Percentiles rank a stretch among this genome's conserved stretches.
Evolutionary conservation across 2,797 vertebrate genomes (phyloP).

Genomic region (Notolabrus celidotus): DNA sequence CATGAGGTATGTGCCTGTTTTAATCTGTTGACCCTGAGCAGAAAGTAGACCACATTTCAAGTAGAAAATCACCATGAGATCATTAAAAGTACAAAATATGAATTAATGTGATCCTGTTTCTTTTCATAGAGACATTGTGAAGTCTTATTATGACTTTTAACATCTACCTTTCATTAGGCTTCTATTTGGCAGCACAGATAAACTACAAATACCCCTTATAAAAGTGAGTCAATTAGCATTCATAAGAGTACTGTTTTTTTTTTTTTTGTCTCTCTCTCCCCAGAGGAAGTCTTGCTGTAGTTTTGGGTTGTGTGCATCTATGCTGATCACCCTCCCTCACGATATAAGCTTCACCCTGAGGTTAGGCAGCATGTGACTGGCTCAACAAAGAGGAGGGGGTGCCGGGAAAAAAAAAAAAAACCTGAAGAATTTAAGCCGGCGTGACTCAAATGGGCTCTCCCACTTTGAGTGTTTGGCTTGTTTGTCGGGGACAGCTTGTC

Average conservation of each 20-base stretch:
- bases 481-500: not conserved
- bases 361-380: constrained; percentile 76
- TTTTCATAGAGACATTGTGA: not conserved
- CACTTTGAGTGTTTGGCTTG: not conserved
- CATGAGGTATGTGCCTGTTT: constrained; percentile 13
- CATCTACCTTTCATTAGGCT: not conserved
- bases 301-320: not conserved
- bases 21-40: not conserved
- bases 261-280: not conserved
- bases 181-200: not conserved
- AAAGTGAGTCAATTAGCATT: not conserved
- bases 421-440: constrained; percentile 36
- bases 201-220: not conserved
- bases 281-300: not conserved
- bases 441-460: constrained; percentile 31
- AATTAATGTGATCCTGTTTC: not conserved
- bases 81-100: not conserved
- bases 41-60: not conserved
- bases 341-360: constrained; percentile 40
- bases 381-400: constrained; percentile 20
- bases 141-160: not conserved
- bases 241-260: not conserved
- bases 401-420: not conserved
- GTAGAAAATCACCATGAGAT: constrained; percentile 5
- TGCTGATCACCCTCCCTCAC: constrained; percentile 1